Evolutionary conservation across 1,140 invertebrate genomes (phyloP).

Genomic region (Diuraphis noxia): DNA sequence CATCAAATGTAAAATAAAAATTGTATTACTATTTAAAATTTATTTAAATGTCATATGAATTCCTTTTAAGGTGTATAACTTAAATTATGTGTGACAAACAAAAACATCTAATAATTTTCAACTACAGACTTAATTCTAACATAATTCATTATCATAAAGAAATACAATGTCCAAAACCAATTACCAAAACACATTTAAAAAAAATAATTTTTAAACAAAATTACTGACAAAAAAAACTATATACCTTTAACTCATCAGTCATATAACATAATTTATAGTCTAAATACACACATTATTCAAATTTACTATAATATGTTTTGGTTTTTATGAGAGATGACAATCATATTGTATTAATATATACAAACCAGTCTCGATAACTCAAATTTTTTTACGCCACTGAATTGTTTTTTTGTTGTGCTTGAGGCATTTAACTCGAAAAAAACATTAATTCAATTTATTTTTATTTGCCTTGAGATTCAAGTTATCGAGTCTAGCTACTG

Average conservation of each 20-base stretch:
- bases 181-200: background rate
- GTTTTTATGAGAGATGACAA: background rate
- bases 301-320: background rate
- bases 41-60: background rate
- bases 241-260: background rate
- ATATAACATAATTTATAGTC: background rate
- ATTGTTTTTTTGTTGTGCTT: too few species aligned
- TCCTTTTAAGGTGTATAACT: background rate
- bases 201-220: background rate
- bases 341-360: background rate
- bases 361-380: too few species aligned
- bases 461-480: too few species aligned
- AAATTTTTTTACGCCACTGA: too few species aligned
- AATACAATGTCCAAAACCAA: background rate
- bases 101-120: background rate
- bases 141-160: background rate
- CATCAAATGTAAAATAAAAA: background rate
- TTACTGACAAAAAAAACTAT: background rate
- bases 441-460: too few species aligned
- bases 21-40: background rate
- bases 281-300: background rate
- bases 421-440: too few species aligned
- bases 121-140: background rate
- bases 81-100: background rate
- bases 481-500: too few species aligned